Evolutionary conservation across 2,888 invertebrate genomes (phyloP).

Genomic region (Microctonus aethiopoides): DNA sequence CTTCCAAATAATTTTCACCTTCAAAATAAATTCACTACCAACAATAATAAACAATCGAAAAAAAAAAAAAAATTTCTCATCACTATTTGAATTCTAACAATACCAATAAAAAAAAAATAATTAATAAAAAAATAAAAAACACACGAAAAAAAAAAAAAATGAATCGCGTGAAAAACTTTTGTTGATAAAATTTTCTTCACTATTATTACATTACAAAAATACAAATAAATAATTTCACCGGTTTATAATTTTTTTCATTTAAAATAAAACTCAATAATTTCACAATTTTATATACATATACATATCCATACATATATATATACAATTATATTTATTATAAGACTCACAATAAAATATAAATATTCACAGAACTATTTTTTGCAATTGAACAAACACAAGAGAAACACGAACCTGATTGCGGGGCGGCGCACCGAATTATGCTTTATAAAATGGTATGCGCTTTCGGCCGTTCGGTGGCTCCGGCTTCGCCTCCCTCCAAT

Average conservation of each 20-base stretch:
- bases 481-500: constrained; percentile 41
- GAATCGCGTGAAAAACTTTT: background rate
- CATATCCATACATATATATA: background rate
- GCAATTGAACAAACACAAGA: constrained; percentile 23
- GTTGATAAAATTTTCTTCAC: background rate
- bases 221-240: too few species aligned
- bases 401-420: constrained; percentile 63
- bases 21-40: too few species aligned
- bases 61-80: background rate
- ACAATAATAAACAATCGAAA: too few species aligned
- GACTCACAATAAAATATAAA: background rate
- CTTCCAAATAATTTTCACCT: background rate
- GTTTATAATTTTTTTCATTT: too few species aligned
- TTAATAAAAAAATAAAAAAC: too few species aligned
- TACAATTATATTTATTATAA: background rate
- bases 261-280: background rate
- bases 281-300: background rate
- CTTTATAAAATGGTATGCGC: constrained; percentile 62
- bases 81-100: too few species aligned
- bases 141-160: too few species aligned
- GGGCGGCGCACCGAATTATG: constrained; percentile 65
- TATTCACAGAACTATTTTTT: background rate
- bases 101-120: too few species aligned
- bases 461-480: constrained; percentile 52
- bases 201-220: background rate